A percentile compares a stretch with the other conserved stretches of the same genome.
phyloP scores from a whole-genome alignment of 2,888 invertebrate species.

The Tridacna gigas region DNA sequence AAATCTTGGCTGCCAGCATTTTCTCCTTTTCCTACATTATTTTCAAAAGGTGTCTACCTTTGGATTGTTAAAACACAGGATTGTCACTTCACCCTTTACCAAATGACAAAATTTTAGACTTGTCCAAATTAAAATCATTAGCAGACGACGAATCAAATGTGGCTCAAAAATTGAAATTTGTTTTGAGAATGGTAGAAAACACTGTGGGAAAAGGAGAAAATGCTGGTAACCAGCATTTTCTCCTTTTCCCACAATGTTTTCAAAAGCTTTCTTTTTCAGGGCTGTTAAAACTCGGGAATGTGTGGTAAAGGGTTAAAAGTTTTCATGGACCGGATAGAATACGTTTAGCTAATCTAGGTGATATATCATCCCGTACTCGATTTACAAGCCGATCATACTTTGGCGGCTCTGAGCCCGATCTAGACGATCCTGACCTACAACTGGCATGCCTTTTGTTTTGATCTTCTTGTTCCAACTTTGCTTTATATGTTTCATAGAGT shows the following conservation, averaged over 20 bases:
- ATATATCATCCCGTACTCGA: conserved; percentile 58
- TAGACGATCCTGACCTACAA: neutral
- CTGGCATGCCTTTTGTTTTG: neutral
- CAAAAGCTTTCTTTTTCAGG: neutral
- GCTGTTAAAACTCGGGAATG: neutral
- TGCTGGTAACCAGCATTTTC: neutral
- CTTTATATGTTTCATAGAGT: neutral
- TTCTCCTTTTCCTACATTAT: neutral
- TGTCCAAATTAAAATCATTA: too few relatives aligned
- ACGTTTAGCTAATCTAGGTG: conserved; percentile 35
- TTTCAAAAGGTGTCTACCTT: neutral
- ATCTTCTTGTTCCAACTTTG: neutral
- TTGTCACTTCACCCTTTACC: too few relatives aligned
- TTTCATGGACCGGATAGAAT: conserved; percentile 1
- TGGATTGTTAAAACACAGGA: neutral
- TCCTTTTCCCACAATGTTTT: neutral
- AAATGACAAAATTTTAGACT: too few relatives aligned
- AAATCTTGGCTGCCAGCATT: neutral
- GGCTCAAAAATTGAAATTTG: too few relatives aligned
- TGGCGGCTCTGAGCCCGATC: neutral
- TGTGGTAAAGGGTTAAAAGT: neutral
- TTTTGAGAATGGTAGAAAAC: neutral
- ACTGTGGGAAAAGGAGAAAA: neutral
- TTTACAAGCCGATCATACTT: conserved; percentile 63
- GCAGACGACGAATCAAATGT: too few relatives aligned